phyloP scores from a whole-genome alignment of 2,888 invertebrate genomes.

The Bibio marci region DNA sequence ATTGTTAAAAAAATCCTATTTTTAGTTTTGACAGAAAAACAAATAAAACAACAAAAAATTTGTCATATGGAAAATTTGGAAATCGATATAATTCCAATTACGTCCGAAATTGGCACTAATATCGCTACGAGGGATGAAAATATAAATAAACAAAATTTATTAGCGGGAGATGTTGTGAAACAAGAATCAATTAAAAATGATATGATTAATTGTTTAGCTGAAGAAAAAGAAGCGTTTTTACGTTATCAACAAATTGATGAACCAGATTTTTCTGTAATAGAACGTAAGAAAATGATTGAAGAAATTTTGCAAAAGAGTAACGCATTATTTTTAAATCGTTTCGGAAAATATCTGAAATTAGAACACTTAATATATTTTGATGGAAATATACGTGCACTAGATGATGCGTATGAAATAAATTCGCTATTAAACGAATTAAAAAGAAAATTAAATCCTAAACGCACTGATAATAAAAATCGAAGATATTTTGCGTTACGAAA shows the following conservation, averaged over 20 bases:
- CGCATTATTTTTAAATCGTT: constrained; percentile 54
- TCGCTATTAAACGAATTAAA: constrained; percentile 46
- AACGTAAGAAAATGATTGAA: constrained; percentile 52
- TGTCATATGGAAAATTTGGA: too few species aligned
- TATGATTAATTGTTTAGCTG: constrained; percentile 43
- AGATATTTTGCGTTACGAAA: constrained; percentile 65
- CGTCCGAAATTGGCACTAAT: too few species aligned
- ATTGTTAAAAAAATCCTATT: too few species aligned
- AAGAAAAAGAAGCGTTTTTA: constrained; percentile 46
- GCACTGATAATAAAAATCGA: constrained; percentile 50
- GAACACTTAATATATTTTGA: constrained; percentile 57
- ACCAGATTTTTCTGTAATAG: constrained; percentile 46
- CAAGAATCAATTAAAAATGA: constrained; percentile 18
- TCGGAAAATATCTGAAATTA: constrained; percentile 49
- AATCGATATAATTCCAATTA: too few species aligned
- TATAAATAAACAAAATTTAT: too few species aligned
- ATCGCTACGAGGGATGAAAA: too few species aligned
- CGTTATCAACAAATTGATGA: constrained; percentile 72
- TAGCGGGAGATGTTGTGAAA: too few species aligned
- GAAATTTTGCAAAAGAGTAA: constrained; percentile 47
- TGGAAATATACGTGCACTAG: constrained; percentile 18
- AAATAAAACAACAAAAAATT: too few species aligned
- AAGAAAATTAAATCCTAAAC: constrained; percentile 29
- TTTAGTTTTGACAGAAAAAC: too few species aligned
- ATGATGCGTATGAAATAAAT: constrained; percentile 36